Evolutionary conservation across 2,888 invertebrate species (phyloP).

Genomic region (Aspidiotus destructor): DNA sequence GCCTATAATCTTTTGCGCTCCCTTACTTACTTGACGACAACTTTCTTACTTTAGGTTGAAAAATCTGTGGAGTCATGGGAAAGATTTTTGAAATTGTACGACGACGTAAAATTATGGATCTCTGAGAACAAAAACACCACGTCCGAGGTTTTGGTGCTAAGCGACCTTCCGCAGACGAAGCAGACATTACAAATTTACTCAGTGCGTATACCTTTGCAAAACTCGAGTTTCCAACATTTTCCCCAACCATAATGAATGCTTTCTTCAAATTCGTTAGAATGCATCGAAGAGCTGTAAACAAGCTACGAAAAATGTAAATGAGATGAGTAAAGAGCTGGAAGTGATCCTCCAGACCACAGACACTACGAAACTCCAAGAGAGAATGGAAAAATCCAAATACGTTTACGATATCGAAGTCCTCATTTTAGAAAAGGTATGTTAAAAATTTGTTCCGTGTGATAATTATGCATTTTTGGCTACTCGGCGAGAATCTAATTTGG

Average conservation of each 20-base stretch:
- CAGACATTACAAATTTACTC: conserved; percentile 79
- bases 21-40: no score
- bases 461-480: background rate
- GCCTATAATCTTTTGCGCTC: no score
- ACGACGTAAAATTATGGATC: conserved; percentile 73
- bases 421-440: conserved; percentile 71
- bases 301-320: conserved; percentile 74
- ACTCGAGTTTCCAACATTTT: background rate
- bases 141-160: conserved; percentile 64
- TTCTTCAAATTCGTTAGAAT: conserved; percentile 46
- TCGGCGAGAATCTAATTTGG: background rate
- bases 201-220: conserved; percentile 46
- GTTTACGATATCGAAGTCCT: conserved; percentile 71
- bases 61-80: conserved; percentile 83
- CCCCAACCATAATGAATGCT: no score
- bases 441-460: no score
- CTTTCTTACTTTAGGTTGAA: conserved; percentile 48
- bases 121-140: conserved; percentile 72
- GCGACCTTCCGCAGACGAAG: conserved; percentile 68
- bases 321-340: conserved; percentile 85
- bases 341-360: conserved; percentile 72
- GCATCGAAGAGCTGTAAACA: conserved; percentile 82
- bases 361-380: conserved; percentile 73
- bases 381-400: conserved; percentile 76
- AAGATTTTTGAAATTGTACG: conserved; percentile 70